phyloP scores from a whole-genome alignment of 1,140 invertebrate genomes.

The Magallana ariakensis region DNA sequence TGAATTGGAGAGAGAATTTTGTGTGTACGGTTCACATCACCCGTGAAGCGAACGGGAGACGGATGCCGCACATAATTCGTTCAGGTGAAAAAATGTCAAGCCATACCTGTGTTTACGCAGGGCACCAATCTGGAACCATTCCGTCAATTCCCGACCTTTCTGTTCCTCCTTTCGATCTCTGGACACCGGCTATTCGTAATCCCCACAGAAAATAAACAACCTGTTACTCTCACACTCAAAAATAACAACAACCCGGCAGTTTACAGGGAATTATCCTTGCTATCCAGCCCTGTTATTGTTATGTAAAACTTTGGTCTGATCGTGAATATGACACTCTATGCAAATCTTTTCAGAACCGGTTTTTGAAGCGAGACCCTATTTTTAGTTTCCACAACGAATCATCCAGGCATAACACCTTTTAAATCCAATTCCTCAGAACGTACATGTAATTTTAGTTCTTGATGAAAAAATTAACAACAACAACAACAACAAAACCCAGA shows the following conservation, averaged over 20 bases:
- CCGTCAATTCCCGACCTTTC: background rate
- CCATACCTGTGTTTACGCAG: slow-evolving; percentile 15
- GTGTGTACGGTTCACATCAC: slow-evolving; percentile 16
- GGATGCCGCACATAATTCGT: background rate
- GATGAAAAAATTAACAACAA: background rate
- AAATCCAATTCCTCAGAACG: background rate
- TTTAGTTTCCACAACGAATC: slow-evolving; percentile 2
- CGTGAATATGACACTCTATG: background rate
- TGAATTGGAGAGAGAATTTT: background rate
- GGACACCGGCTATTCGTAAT: background rate
- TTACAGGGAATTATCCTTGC: background rate
- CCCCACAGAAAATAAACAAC: background rate
- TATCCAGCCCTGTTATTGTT: background rate
- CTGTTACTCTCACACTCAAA: background rate
- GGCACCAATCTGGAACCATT: slow-evolving; percentile 32
- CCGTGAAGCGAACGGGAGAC: background rate
- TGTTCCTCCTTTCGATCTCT: background rate
- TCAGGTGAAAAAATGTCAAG: background rate
- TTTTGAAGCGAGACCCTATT: background rate
- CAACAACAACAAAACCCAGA: background rate
- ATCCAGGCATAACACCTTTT: slow-evolving; percentile 24
- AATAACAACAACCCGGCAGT: background rate
- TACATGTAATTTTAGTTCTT: background rate
- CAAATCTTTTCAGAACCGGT: slow-evolving; percentile 43
- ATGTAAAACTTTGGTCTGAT: slow-evolving; percentile 13